Evolutionary conservation across 2,888 invertebrate species (phyloP), one percentile per base, ranked within the genome.

Genomic region (Zygaena filipendulae): DNA sequence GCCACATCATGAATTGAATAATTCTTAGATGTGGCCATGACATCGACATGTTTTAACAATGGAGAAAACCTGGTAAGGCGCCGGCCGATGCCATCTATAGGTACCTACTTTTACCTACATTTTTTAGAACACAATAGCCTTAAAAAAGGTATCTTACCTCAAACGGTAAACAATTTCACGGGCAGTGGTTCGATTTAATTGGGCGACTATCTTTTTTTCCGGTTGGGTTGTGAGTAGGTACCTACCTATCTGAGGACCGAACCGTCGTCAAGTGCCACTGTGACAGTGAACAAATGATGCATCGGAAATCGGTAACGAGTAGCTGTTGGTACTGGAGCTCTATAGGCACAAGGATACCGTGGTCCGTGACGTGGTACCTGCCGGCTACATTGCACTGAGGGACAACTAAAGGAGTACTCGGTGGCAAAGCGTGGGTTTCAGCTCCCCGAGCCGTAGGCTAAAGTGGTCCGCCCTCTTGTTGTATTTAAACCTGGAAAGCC

Each of bases 121-220:
- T n/a, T n/a, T n/a, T n/a, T n/a, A n/a, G n/a, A n/a, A n/a, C n/a
- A n/a, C n/a, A n/a, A n/a, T n/a, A n/a, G n/a, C n/a, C n/a, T n/a
- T n/a, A n/a, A n/a, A n/a, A n/a, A n/a, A n/a, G n/a, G n/a, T 49
- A 48, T 51, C 56, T 49, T 52, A 58, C 60, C 61, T 64, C 57
- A 52, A 64, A 63, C 62, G 61, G 63, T 72, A 69, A 72, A 71
- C 69, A 74, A 74, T 75, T 74, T 72, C 63, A 74, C 71, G 74
- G 68, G 42, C 51, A 62, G 58, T 69, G 67, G 56, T 63, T 69
- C 60, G 58, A 71, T 71, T 69, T 74, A 74, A 75, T 75, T 72
- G 72, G 67, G 37, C 57, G 63, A 64, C 68, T 70, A 68, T 67
- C 66, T 67, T 72, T 69, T 71, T 67, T 59, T 51, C 61, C 60